A percentile compares a stretch with the other conserved stretches of the same genome.
Evolutionary conservation across 2,797 vertebrate species (phyloP).

Genomic region (Gobionotothen gibberifrons): DNA sequence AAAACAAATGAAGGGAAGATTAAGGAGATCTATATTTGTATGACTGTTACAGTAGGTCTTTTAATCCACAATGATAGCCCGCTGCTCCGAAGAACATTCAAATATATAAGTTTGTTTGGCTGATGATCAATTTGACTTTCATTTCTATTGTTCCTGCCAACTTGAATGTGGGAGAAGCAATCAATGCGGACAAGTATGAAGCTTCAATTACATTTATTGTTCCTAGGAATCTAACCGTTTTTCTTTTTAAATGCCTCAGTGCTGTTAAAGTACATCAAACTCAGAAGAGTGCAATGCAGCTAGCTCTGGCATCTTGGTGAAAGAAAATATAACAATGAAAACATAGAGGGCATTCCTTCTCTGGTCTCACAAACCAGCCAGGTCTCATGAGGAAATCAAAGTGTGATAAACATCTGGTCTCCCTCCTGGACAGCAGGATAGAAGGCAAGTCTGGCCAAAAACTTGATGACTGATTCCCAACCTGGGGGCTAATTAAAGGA

Average conservation of each 20-base stretch:
- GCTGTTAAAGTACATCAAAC: neutral
- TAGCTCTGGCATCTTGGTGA: neutral
- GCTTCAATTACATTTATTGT: neutral
- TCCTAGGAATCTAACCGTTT: neutral
- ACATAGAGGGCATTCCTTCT: slow-evolving; percentile 26
- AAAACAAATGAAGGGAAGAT: slow-evolving; percentile 16
- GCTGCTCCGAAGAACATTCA: slow-evolving; percentile 11
- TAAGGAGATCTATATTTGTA: slow-evolving; percentile 4
- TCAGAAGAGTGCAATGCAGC: neutral
- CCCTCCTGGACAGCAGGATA: slow-evolving; percentile 45
- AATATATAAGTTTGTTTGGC: slow-evolving; percentile 12
- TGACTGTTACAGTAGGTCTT: neutral
- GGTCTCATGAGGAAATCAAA: slow-evolving; percentile 39
- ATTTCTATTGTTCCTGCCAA: neutral
- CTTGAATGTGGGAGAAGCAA: neutral
- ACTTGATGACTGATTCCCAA: slow-evolving; percentile 53
- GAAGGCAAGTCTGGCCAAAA: slow-evolving; percentile 32
- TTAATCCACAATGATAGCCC: slow-evolving; percentile 16
- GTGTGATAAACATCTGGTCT: slow-evolving; percentile 61
- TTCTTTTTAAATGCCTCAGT: neutral
- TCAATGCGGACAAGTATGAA: neutral
- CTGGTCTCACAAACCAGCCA: slow-evolving; percentile 21
- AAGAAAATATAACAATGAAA: slow-evolving; percentile 12
- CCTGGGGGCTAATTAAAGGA: slow-evolving; percentile 59
- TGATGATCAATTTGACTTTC: slow-evolving; percentile 16